Evolutionary conservation across 2,888 invertebrate genomes (phyloP), one percentile per base, ranked within the genome.

Genomic region (Chelonus formosanus): DNA sequence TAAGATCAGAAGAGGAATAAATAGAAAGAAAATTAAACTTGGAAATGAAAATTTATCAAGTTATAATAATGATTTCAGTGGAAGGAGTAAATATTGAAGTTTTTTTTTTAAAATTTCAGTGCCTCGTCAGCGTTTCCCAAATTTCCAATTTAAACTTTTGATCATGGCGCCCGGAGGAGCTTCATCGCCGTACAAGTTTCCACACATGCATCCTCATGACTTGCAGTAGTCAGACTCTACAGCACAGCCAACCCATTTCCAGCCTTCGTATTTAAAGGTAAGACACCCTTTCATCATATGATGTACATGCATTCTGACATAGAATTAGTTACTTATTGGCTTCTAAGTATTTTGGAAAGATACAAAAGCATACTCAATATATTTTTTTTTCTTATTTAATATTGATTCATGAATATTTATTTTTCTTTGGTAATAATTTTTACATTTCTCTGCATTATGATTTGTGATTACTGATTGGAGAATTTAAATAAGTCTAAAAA

Each of bases 111-210:
- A 6, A 47, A 47, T n/a, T 8, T 40, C 5, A 56, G 35, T 36
- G 31, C 35, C 31, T 47, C 45, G 47, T 58, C 35, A 58, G 48
- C 35, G 32, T 47, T 35, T 58, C 47, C 10, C 47, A 47, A 61
- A 61, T 54, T 44, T 61, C 61, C 61, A 61, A 61, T 61, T 61
- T 61, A 61, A 61, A 61, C 53, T 61, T 61, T 61, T 61, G 52
- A 61, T 61, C 61, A 61, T 20, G 45, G 58, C 58, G 40, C 47
- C 45, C 58, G 58, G 58, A 48, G 58, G 47, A 35, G 48, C 47
- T 48, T 58, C 58, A 58, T 44, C 34, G 58, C 35, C 10, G 47
- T 48, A 35, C 58, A 58, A 47, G 58, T 58, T 58, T 48, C 8
- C 36, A 34, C 34, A 48, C 48, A 58, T 47, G n/a, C 35, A 58